Base-by-base conservation (phyloP, 2,888 invertebrate species). In the Cremastinae sp. region DNA sequence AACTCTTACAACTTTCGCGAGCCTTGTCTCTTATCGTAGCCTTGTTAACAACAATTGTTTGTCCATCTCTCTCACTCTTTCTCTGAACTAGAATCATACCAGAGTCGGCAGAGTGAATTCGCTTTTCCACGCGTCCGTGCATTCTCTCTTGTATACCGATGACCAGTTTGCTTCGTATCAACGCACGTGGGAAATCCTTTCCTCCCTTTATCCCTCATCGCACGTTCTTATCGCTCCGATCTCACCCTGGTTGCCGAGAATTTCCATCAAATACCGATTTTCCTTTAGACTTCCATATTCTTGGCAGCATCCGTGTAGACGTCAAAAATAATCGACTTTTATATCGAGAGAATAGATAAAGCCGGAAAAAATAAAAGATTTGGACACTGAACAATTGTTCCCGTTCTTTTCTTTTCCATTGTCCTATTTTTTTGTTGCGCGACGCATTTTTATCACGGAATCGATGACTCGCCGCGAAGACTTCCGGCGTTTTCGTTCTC, bases 21-120 rank as follows among this genome's bases (percentile, higher is more conserved):
- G 5, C 28, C 5, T n/a, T 18, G 55, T 73, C 83, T 84, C 83
- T 86, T 85, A 87, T 87, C 87, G 71, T 73, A 84, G 84, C 84
- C 83, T 82, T 84, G 83, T 83, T 86, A 66, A 65, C 35, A 83
- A 83, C 85, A 83, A 87, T 87, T 86, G 85, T 87, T 82, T 80
- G 1, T 16, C 18, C 45, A 74, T 18, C 20, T 41, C 47, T 62
- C 43, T 69, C 37, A 41, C 69, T 35, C 45, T 16, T 16, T n/a
- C n/a, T n/a, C n/a, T n/a, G n/a, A n/a, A n/a, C n/a, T n/a, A n/a
- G n/a, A n/a, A n/a, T n/a, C n/a, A n/a, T n/a, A n/a, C n/a, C n/a
- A n/a, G n/a, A n/a, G 8, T 37, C 65, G 43, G 43, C 65, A 37
- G n/a, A 58, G 28, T 20, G 64, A 55, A 28, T 5, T 28, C 28